A percentile compares a stretch with the other conserved stretches of the same genome.
Conservation (phyloP, 2,797 vertebrate species). For the Semaprochilodus insignis region DNA sequence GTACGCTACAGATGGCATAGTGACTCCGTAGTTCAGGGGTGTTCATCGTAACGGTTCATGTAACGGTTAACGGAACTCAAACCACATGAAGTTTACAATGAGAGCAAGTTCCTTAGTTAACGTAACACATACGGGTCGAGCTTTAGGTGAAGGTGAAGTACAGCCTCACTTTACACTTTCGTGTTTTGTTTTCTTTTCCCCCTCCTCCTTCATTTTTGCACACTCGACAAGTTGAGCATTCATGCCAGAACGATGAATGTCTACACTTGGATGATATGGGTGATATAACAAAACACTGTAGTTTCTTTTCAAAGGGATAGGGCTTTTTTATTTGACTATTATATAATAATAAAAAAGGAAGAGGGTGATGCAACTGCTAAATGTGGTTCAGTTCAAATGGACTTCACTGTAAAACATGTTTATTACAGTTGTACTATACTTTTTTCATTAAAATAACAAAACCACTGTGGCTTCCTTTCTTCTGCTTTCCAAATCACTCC, state of each 20-base stretch:
- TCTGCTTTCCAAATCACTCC: neutral
- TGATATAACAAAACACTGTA: conserved; percentile 17
- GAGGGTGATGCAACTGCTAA: conserved; percentile 37
- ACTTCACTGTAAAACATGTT: conserved; percentile 66
- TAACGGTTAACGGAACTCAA: no score
- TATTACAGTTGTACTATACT: conserved; percentile 71
- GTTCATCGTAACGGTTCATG: no score
- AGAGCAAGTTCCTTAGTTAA: neutral
- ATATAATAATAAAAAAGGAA: conserved; percentile 13
- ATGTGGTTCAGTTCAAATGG: conserved; percentile 78
- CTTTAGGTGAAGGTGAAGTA: conserved; percentile 5
- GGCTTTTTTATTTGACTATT: conserved; percentile 46
- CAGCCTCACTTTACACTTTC: conserved; percentile 13
- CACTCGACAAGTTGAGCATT: neutral
- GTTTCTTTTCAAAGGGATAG: conserved; percentile 42
- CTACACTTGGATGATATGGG: conserved; percentile 15
- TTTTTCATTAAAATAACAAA: conserved; percentile 76
- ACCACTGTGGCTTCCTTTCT: conserved; percentile 4
- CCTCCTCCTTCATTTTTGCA: neutral
- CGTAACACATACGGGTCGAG: neutral
- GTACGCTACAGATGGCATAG: no score
- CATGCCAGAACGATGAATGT: neutral
- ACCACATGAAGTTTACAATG: no score
- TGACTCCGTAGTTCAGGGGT: no score
- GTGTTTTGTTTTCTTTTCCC: no score